Evolutionary conservation across 2,797 vertebrate species (phyloP).

Genomic region (Centropyge bicolor): DNA sequence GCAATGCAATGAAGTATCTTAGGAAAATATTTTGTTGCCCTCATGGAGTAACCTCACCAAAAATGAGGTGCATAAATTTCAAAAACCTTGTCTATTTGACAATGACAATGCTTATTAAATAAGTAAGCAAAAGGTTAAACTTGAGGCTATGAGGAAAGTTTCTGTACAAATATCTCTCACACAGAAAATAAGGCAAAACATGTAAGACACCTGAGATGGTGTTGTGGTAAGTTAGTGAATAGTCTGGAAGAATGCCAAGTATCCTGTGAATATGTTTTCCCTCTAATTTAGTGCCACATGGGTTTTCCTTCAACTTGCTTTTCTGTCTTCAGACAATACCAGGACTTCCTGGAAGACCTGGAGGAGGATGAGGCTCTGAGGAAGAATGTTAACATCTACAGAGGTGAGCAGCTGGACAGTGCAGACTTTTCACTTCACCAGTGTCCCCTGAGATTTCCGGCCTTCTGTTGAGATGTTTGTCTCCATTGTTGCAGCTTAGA

Average conservation of each 20-base stretch:
- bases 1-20: background rate
- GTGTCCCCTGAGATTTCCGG: background rate
- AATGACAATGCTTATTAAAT: background rate
- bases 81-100: background rate
- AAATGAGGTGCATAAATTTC: background rate
- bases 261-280: conserved; percentile 1
- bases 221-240: conserved; percentile 9
- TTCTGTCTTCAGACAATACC: conserved; percentile 90
- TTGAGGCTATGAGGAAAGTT: background rate
- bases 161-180: background rate
- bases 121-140: background rate
- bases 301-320: conserved; percentile 28
- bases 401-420: conserved; percentile 85
- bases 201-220: background rate
- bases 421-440: background rate
- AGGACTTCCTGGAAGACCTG: conserved; percentile 98
- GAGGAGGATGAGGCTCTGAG: conserved; percentile 96
- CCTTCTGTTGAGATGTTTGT: conserved; percentile 8
- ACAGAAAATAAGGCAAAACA: conserved; percentile 1
- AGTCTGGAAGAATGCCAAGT: conserved; percentile 3
- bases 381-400: conserved; percentile 97
- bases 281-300: background rate
- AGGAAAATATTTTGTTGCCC: background rate
- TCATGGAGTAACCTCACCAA: background rate
- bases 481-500: conserved; percentile 4